A percentile compares a stretch with the other conserved stretches of the same genome.
Conservation (phyloP, 2,113 vertebrate species). For the Ceyx margarethae region DNA sequence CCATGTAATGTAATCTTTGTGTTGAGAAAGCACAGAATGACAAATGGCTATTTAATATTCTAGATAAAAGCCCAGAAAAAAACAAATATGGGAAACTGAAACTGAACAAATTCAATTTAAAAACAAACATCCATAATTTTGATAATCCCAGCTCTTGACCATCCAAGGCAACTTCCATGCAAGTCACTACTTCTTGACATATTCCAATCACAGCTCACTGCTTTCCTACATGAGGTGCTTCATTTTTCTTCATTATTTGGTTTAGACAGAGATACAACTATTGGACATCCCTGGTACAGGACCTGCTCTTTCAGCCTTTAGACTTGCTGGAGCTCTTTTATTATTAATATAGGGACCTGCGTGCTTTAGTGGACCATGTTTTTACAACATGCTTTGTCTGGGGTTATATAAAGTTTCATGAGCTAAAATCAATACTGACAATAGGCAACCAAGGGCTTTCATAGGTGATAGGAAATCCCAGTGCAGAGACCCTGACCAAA, state of each 20-base stretch:
- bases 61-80: not conserved
- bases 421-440: slow-evolving; percentile 2
- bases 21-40: not conserved
- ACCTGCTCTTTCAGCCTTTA: not conserved
- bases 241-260: not conserved
- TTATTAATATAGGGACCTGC: not conserved
- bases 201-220: not conserved
- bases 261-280: not conserved
- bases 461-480: not conserved
- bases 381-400: not conserved
- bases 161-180: rapidly evolving
- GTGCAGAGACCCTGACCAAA: not conserved
- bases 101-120: not conserved
- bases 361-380: not conserved
- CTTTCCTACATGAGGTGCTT: not conserved
- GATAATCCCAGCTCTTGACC: not conserved
- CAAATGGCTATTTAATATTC: not conserved
- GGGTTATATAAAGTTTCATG: not conserved
- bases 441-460: not conserved
- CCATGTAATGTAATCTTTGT: not conserved
- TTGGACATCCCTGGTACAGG: not conserved
- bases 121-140: not conserved
- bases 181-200: not conserved
- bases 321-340: not conserved
- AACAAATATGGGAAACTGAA: not conserved